Base-by-base conservation (phyloP, 2,888 invertebrate species). In the Melangyna quadrimaculata region DNA sequence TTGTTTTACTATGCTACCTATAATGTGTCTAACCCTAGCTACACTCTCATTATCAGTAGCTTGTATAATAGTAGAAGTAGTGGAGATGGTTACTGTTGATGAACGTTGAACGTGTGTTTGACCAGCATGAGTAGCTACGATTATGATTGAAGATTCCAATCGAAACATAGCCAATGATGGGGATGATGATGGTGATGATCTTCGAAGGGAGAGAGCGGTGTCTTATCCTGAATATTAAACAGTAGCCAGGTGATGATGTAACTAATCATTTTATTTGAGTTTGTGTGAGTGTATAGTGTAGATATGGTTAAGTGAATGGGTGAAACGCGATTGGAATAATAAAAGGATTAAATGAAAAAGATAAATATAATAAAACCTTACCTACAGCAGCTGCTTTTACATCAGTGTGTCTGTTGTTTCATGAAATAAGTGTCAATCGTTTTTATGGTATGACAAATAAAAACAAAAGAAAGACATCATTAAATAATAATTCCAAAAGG, bases 101-200 rank as follows among this genome's bases (percentile, higher is more conserved):
- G 43, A 43, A n/a, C n/a, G n/a, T n/a, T n/a, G 7, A 57, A 35
- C 32, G 53, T 63, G 40, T 48, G 63, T 45, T 53, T 67, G 53
- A 80, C 75, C 84, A 84, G 84, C 80, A 80, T 80, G 80, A 80
- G 80, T 80, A 84, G 80, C 80, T 40, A 59, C 53, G 77, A 70
- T 86, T 86, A 86, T 86, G 86, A 81, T 86, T 81, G 86, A 78
- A 86, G 72, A 86, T 86, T 81, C 86, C 73, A 77, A 86, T 86
- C 86, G 55, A 78, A 78, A 81, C 73, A 77, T 65, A 40, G 59
- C 12, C 19, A 5, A 57, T 35, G 29, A 43, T 45, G 43, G 14
- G 22, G 24, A 65, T 65, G 67, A 57, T 35, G 29, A 43, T 45
- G 43, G 14, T 37, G 24, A 65, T 65, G 67, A 67, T 22, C 59